A percentile compares a stretch with the other conserved stretches of the same genome.
These are phyloP conservation scores for Drosophila multiciliata DNA, from an alignment of 2,888 invertebrate genomes.

Conservation along the genomic window DNA sequence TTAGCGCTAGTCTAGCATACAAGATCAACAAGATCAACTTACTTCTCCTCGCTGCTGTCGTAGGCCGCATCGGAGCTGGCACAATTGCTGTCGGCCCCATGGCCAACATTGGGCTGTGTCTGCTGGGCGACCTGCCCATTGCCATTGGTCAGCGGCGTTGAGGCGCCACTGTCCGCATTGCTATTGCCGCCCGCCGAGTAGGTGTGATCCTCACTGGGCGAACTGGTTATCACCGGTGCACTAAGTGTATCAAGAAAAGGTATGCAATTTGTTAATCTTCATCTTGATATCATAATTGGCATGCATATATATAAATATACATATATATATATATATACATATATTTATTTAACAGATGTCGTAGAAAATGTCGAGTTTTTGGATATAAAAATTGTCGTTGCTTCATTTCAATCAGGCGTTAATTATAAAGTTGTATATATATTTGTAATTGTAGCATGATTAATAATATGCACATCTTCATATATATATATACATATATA, in stretches of 20 bases:
- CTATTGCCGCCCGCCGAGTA: conserved; percentile 89
- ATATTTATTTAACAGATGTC: too few species aligned
- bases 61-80: conserved; percentile 87
- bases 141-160: conserved; percentile 76
- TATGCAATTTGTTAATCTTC: not conserved
- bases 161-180: conserved; percentile 75
- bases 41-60: conserved; percentile 87
- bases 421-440: too few species aligned
- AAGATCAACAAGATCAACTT: conserved; percentile 39
- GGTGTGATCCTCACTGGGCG: conserved; percentile 97
- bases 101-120: conserved; percentile 56
- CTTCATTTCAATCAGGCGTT: too few species aligned
- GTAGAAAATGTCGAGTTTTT: too few species aligned
- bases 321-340: not conserved
- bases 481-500: not conserved
- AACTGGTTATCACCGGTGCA: conserved; percentile 91
- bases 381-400: too few species aligned
- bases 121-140: conserved; percentile 42
- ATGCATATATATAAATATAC: not conserved
- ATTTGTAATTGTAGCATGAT: too few species aligned
- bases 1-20: too few species aligned
- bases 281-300: too few species aligned
- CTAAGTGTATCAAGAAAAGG: conserved; percentile 44
- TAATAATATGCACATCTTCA: too few species aligned
- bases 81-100: conserved; percentile 84